Percentiles rank a stretch among this genome's conserved stretches.
Conservation (phyloP, 2,113 vertebrate genomes). For the Sinosuthora webbiana region DNA sequence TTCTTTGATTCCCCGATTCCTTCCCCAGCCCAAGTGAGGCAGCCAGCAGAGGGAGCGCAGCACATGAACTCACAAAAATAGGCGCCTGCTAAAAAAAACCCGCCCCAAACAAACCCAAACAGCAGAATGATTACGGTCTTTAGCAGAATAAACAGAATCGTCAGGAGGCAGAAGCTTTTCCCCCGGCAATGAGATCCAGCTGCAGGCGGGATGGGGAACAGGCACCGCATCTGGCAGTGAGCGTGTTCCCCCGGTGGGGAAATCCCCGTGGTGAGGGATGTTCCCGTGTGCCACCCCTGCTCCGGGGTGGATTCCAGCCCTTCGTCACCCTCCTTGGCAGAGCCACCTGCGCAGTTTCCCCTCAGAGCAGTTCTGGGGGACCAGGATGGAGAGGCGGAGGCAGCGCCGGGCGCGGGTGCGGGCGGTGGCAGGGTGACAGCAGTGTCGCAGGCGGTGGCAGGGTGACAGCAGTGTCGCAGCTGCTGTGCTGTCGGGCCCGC, state of each 20-base stretch:
- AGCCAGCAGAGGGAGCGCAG: constrained; percentile 45
- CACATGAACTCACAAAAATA: background rate
- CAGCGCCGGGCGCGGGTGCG: background rate
- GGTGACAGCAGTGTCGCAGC: background rate
- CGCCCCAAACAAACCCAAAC: background rate
- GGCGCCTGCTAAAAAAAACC: background rate
- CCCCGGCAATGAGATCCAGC: background rate
- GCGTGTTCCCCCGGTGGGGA: rapidly evolving
- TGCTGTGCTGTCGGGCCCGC: background rate
- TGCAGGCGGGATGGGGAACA: constrained; percentile 7
- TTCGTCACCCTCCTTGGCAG: background rate
- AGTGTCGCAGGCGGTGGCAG: background rate
- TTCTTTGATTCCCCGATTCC: background rate
- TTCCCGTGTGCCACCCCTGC: background rate
- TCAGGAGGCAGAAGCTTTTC: background rate
- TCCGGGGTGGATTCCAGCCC: rapidly evolving
- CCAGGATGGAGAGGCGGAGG: background rate
- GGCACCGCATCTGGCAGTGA: background rate
- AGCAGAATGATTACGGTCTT: constrained; percentile 14
- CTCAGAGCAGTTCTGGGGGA: background rate
- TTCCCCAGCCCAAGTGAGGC: background rate
- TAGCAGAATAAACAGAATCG: background rate
- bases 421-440: background rate
- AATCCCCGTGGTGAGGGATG: rapidly evolving
- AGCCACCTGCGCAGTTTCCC: background rate